Conservation (phyloP, 1,140 invertebrate species). For the Bombus breviceps region DNA sequence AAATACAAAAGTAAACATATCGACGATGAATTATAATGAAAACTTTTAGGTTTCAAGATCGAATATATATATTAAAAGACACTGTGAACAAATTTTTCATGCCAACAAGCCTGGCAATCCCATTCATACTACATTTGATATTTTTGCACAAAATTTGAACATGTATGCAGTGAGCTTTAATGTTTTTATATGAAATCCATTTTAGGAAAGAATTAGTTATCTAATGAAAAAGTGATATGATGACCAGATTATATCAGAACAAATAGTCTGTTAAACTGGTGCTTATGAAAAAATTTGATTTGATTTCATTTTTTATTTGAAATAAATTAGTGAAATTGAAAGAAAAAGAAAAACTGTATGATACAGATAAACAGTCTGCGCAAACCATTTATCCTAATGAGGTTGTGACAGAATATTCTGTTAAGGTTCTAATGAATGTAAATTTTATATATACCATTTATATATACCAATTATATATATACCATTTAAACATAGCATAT, state of each 20-base stretch:
- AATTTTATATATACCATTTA: constrained; percentile 53
- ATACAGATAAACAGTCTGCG: constrained; percentile 20
- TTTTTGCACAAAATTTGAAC: constrained; percentile 59
- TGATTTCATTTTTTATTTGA: constrained; percentile 37
- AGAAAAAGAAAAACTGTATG: constrained; percentile 30
- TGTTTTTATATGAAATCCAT: constrained; percentile 41
- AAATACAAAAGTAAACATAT: constrained; percentile 62
- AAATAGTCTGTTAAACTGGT: constrained; percentile 40
- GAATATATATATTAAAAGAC: constrained; percentile 49
- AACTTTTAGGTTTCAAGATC: constrained; percentile 44
- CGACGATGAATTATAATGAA: constrained; percentile 72
- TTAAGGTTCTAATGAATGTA: constrained; percentile 55
- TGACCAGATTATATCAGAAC: background rate
- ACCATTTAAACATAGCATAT: constrained; percentile 46
- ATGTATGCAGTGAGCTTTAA: constrained; percentile 47
- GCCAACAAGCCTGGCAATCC: constrained; percentile 41
- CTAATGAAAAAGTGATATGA: constrained; percentile 32
- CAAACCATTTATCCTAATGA: constrained; percentile 47
- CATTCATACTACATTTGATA: constrained; percentile 57
- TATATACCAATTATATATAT: constrained; percentile 61
- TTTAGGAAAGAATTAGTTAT: constrained; percentile 42
- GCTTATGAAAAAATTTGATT: constrained; percentile 55
- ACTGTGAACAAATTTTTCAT: constrained; percentile 30
- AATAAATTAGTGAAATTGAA: background rate
- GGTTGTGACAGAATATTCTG: constrained; percentile 58